phyloP scores from a whole-genome alignment of 2,113 vertebrate genomes.

The Vombatus ursinus region DNA sequence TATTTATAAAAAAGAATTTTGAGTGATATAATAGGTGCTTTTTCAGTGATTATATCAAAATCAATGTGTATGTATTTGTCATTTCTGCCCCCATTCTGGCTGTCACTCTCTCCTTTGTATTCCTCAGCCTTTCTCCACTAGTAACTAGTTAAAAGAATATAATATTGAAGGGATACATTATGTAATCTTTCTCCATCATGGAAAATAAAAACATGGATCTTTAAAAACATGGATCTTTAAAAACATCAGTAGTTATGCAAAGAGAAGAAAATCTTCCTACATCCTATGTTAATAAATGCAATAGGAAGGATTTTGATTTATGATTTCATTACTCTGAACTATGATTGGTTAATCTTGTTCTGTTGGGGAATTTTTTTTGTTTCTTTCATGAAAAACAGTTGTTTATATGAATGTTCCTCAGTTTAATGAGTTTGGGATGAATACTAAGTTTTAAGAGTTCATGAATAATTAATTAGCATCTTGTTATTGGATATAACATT shows the following conservation, averaged over 20 bases:
- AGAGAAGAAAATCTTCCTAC: slow-evolving; percentile 25
- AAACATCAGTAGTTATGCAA: neutral
- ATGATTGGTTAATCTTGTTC: neutral
- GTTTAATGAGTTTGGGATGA: slow-evolving; percentile 24
- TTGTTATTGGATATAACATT: slow-evolving; percentile 4
- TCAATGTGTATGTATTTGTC: slow-evolving; percentile 11
- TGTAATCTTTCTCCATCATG: slow-evolving; percentile 40
- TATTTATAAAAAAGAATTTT: neutral
- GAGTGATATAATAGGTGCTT: slow-evolving; percentile 2
- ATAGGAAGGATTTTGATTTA: slow-evolving; percentile 40
- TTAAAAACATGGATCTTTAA: neutral
- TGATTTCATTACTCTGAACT: neutral
- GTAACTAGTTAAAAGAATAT: slow-evolving; percentile 20
- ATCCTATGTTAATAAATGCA: slow-evolving; percentile 14
- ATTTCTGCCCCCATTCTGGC: neutral
- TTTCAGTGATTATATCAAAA: slow-evolving; percentile 14
- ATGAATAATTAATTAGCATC: slow-evolving; percentile 19
- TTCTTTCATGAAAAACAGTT: slow-evolving; percentile 30
- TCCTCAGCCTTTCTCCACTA: slow-evolving; percentile 15
- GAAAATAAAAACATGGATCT: slow-evolving; percentile 7
- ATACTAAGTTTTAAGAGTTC: slow-evolving; percentile 29
- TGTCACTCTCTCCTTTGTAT: neutral
- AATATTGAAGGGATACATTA: slow-evolving; percentile 1
- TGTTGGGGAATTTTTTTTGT: slow-evolving; percentile 21
- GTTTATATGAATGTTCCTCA: slow-evolving; percentile 40